These are phyloP conservation scores for Cyclophora albipunctata DNA, from an alignment of 2,888 invertebrate species.

Conservation along the genomic window DNA sequence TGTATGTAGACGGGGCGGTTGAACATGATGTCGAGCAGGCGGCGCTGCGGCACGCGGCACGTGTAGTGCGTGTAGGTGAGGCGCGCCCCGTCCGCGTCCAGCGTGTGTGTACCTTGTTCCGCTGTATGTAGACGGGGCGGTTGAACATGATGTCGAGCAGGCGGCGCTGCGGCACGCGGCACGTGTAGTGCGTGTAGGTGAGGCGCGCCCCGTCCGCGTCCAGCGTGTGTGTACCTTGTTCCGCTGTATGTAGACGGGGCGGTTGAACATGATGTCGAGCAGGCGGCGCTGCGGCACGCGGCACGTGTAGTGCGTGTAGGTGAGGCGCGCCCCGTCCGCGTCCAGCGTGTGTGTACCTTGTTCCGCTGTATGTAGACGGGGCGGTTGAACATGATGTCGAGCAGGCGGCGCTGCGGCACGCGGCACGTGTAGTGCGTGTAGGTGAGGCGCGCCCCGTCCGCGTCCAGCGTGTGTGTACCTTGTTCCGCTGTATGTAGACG, in stretches of 20 bases:
- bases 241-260: constrained; percentile 39
- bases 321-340: constrained; percentile 77
- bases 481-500: constrained; percentile 83
- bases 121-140: constrained; percentile 84
- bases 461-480: constrained; percentile 49
- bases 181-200: constrained; percentile 26
- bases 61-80: constrained; percentile 7
- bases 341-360: constrained; percentile 33
- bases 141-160: constrained; percentile 87
- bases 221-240: constrained; percentile 27
- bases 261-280: constrained; percentile 85
- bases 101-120: constrained; percentile 45
- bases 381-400: constrained; percentile 86
- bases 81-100: constrained; percentile 79
- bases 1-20: constrained; percentile 86
- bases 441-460: constrained; percentile 77
- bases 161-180: constrained; percentile 80
- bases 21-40: constrained; percentile 85
- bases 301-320: constrained; percentile 34
- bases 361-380: constrained; percentile 24
- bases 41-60: constrained; percentile 80
- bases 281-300: constrained; percentile 81
- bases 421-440: constrained; percentile 51
- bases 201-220: constrained; percentile 77
- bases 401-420: constrained; percentile 80